Conservation (phyloP, 2,113 vertebrate species). For the Pachypanchax playfairii region DNA sequence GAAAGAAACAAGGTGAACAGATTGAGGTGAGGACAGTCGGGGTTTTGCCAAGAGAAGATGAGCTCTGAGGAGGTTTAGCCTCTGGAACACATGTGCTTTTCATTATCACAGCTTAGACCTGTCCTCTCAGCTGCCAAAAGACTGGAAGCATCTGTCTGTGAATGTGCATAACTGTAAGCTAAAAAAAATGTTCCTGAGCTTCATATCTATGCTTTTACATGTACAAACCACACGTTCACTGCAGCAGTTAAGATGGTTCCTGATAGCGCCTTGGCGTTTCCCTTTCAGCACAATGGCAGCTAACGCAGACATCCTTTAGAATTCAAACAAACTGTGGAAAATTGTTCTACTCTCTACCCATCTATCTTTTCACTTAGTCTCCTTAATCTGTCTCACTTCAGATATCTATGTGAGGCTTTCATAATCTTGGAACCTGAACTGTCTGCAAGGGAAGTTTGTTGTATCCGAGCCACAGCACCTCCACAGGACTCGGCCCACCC, state of each 20-base stretch:
- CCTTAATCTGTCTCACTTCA: slow-evolving; percentile 9
- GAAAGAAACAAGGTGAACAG: slow-evolving; percentile 47
- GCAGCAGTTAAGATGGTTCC: slow-evolving; percentile 17
- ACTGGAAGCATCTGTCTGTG: slow-evolving; percentile 50
- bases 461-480: slow-evolving; percentile 17
- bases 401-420: slow-evolving; percentile 14
- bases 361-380: slow-evolving; percentile 31
- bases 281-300: slow-evolving; percentile 1
- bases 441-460: slow-evolving; percentile 33
- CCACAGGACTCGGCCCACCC: slow-evolving; percentile 27
- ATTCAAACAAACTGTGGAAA: slow-evolving; percentile 15
- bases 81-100: slow-evolving; percentile 70
- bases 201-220: slow-evolving; percentile 26
- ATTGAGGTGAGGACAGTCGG: slow-evolving; percentile 61
- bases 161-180: slow-evolving; percentile 27
- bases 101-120: slow-evolving; percentile 70
- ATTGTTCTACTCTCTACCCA: slow-evolving; percentile 10
- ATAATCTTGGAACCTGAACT: slow-evolving; percentile 32
- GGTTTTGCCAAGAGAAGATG: slow-evolving; percentile 68
- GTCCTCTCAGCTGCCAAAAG: slow-evolving; percentile 59
- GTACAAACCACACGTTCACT: slow-evolving; percentile 3
- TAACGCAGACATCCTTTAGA: not conserved
- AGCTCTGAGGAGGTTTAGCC: slow-evolving; percentile 59
- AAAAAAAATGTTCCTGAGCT: slow-evolving; percentile 32
- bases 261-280: slow-evolving; percentile 4